Percentiles rank a stretch among this genome's conserved stretches.
These are phyloP conservation scores for Lethenteron reissneri DNA, from an alignment of 2,113 vertebrate genomes.

Conservation along the genomic window DNA sequence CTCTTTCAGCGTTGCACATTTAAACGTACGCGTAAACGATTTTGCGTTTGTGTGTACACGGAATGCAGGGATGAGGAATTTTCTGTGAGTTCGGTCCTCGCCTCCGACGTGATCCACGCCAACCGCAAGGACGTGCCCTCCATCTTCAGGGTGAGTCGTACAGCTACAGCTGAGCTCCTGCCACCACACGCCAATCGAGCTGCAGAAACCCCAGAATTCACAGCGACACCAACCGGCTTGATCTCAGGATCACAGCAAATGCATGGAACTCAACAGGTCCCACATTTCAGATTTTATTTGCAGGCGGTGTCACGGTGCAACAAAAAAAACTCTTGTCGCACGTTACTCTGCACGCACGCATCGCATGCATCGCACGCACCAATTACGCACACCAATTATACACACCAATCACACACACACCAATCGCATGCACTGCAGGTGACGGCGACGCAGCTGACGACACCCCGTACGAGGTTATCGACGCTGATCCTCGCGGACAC, in stretches of 20 bases:
- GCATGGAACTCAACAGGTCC: too few species aligned
- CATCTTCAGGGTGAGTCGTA: conserved; percentile 68
- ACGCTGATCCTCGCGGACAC: conserved; percentile 78
- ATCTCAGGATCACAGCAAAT: too few species aligned
- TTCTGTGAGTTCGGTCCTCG: conserved; percentile 87
- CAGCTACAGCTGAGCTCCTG: background rate
- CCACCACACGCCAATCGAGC: too few species aligned
- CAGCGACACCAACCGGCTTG: too few species aligned
- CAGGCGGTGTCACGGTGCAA: background rate
- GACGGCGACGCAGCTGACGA: conserved; percentile 67
- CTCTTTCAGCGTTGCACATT: too few species aligned
- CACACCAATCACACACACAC: too few species aligned
- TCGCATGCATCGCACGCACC: too few species aligned
- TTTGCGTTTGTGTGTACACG: background rate
- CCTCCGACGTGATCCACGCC: conserved; percentile 93
- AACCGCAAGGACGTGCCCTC: conserved; percentile 87
- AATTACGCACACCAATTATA: too few species aligned
- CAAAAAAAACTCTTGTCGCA: background rate
- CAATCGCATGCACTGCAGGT: conserved; percentile 28
- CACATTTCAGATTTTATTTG: too few species aligned
- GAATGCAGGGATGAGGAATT: conserved; percentile 87
- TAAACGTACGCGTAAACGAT: too few species aligned
- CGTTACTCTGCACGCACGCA: too few species aligned
- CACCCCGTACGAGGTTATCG: conserved; percentile 59
- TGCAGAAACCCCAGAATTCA: too few species aligned